Evolutionary conservation across 2,888 invertebrate genomes (phyloP).

Genomic region (Mantis religiosa): DNA sequence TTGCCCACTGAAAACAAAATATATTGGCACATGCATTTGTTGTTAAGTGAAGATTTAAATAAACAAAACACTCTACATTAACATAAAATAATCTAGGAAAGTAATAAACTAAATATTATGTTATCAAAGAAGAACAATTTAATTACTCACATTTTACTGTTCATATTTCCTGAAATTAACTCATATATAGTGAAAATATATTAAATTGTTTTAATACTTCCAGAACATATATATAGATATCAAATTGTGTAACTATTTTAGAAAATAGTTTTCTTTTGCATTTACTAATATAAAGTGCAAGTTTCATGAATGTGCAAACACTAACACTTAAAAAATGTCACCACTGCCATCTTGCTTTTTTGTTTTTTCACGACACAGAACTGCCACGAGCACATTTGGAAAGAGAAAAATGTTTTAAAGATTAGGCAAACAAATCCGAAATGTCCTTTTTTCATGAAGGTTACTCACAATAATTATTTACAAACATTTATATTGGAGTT

Average conservation of each 20-base stretch:
- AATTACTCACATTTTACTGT: constrained; percentile 13
- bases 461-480: not conserved
- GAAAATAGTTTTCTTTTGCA: not conserved
- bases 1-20: not conserved
- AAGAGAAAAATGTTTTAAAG: not conserved
- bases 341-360: constrained; percentile 56
- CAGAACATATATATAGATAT: not conserved
- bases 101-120: not conserved
- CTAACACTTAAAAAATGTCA: constrained; percentile 30
- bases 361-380: constrained; percentile 15
- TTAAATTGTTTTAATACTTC: not conserved
- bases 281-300: not conserved
- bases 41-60: not conserved
- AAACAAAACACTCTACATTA: constrained; percentile 1
- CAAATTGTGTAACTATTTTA: not conserved
- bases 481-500: not conserved
- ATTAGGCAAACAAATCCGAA: not conserved
- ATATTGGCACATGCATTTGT: constrained; percentile 1
- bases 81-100: not conserved
- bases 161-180: constrained; percentile 12
- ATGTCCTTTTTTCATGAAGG: not conserved
- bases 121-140: not conserved
- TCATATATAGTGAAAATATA: not conserved
- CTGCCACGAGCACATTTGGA: constrained; percentile 16
- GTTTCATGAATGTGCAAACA: not conserved